phyloP scores from a whole-genome alignment of 2,113 vertebrate genomes.

The Tupaia tana region DNA sequence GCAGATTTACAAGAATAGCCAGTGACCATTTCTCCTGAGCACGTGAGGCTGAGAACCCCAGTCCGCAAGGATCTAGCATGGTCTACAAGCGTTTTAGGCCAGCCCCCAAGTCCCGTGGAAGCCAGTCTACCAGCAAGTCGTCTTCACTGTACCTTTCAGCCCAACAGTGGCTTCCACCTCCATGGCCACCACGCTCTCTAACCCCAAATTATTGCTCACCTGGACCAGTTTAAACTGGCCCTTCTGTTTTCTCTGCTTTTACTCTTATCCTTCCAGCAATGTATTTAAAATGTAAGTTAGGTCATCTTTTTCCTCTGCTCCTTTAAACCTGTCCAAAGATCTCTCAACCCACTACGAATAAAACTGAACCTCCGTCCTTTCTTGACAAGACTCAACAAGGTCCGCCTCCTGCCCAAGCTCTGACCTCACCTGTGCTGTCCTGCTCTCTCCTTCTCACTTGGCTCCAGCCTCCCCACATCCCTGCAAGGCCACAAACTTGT shows the following conservation, averaged over 20 bases:
- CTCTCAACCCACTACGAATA: background rate
- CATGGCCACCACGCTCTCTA: background rate
- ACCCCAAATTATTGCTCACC: background rate
- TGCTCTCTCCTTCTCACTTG: background rate
- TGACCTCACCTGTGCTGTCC: too few species aligned
- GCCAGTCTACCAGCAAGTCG: background rate
- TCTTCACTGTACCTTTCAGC: background rate
- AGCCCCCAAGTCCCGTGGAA: background rate
- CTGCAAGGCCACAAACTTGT: background rate
- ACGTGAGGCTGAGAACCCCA: background rate
- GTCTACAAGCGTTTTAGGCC: background rate
- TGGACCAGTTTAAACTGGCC: background rate
- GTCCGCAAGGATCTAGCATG: too few species aligned
- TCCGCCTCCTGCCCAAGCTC: background rate
- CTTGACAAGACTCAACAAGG: background rate
- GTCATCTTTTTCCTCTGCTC: background rate
- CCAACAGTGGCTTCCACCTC: background rate
- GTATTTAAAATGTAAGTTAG: background rate
- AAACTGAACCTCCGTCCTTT: background rate
- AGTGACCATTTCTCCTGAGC: background rate
- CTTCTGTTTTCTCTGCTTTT: background rate
- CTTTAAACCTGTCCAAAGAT: constrained; percentile 7
- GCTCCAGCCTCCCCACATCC: background rate
- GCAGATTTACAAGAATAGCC: background rate
- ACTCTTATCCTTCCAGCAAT: background rate